Evolutionary conservation across 2,113 vertebrate genomes (phyloP).

Genomic region (Neopipo cinnamomea): DNA sequence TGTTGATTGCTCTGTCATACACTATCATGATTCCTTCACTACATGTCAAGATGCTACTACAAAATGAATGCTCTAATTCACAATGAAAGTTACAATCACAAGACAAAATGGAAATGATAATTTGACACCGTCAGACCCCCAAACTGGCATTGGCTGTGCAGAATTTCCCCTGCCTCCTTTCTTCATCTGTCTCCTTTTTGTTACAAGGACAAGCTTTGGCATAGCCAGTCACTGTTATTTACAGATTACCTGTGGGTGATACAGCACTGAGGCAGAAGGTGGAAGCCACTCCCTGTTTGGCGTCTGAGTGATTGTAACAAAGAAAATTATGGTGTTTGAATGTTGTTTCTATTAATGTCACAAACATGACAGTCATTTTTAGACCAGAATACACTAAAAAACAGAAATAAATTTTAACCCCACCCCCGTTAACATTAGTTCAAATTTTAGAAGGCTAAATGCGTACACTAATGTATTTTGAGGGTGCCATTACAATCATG

Average conservation of each 20-base stretch:
- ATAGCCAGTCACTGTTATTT: neutral
- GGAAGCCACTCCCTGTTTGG: neutral
- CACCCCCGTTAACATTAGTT: neutral
- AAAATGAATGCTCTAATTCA: neutral
- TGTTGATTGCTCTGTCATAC: neutral
- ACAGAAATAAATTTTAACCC: neutral
- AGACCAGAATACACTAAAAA: neutral
- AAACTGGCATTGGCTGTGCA: neutral
- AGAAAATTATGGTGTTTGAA: neutral
- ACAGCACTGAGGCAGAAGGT: neutral
- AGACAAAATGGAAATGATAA: conserved; percentile 6
- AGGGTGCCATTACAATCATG: neutral
- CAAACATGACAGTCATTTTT: neutral
- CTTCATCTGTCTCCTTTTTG: neutral
- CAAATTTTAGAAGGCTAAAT: neutral
- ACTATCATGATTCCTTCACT: neutral
- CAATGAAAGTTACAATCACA: neutral
- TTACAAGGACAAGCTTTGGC: neutral
- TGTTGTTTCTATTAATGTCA: neutral
- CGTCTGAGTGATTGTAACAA: neutral
- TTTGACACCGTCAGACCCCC: neutral
- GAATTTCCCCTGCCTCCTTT: neutral
- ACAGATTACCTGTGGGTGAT: conserved; percentile 21
- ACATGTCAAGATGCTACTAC: neutral
- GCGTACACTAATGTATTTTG: neutral